Percentiles rank a stretch among this genome's conserved stretches.
Conservation (phyloP, 2,797 vertebrate species). For the Lepus oiostolus region DNA sequence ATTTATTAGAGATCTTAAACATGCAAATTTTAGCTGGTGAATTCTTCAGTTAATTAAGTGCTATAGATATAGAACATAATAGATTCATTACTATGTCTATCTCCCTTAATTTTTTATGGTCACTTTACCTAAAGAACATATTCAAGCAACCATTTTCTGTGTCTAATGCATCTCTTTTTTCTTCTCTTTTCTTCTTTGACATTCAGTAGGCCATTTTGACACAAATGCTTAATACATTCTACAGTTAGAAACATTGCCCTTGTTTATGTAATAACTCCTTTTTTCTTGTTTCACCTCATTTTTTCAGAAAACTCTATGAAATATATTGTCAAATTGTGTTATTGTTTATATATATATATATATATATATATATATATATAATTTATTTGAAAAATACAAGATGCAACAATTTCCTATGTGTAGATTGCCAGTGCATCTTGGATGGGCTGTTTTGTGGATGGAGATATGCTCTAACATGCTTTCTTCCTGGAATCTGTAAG, state of each 20-base stretch:
- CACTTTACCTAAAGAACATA: background rate
- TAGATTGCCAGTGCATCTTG: background rate
- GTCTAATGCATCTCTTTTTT: background rate
- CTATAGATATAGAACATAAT: background rate
- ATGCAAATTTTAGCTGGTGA: conserved; percentile 44
- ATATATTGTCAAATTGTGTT: background rate
- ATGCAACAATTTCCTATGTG: accelerated
- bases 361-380: background rate
- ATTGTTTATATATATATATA: background rate
- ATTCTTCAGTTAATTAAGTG: conserved; percentile 65
- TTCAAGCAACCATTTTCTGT: background rate
- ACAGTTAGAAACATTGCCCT: background rate
- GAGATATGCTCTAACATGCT: no score
- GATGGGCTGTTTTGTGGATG: accelerated
- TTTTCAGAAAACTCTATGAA: background rate
- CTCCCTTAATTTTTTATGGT: background rate
- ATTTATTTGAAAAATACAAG: background rate
- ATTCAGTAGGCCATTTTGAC: background rate
- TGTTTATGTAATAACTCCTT: background rate
- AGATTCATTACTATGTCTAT: background rate
- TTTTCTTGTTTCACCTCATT: background rate
- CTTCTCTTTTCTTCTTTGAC: background rate
- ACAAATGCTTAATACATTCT: conserved; percentile 1
- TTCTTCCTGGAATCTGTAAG: background rate
- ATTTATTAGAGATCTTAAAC: conserved; percentile 69